Conservation (phyloP, 1,140 invertebrate genomes). For the Streblospio benedicti region DNA sequence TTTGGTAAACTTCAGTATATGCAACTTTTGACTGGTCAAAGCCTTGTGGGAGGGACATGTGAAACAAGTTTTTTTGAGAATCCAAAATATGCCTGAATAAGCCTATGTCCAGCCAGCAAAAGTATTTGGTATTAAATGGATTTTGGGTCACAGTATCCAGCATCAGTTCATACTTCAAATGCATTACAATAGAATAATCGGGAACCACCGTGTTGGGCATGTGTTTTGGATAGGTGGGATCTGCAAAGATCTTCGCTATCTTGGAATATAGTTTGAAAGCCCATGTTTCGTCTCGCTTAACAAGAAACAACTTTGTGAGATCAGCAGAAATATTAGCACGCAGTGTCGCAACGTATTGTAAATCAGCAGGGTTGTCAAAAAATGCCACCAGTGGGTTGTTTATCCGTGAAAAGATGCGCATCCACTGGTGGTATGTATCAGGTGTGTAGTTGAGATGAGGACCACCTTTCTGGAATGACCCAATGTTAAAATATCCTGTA, state of each 20-base stretch:
- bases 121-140: constrained; percentile 9
- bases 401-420: constrained; percentile 8
- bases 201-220: constrained; percentile 16
- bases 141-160: background rate
- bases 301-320: constrained; percentile 23
- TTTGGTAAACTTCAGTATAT: constrained; percentile 25
- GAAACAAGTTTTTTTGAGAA: constrained; percentile 15
- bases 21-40: constrained; percentile 30
- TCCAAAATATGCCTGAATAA: constrained; percentile 7
- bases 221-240: constrained; percentile 30
- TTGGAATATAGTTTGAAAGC: constrained; percentile 23
- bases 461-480: constrained; percentile 26
- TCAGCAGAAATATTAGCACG: background rate
- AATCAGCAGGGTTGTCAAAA: constrained; percentile 7
- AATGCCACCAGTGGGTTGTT: constrained; percentile 9
- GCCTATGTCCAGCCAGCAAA: constrained; percentile 19
- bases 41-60: constrained; percentile 26
- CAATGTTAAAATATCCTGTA: constrained; percentile 31
- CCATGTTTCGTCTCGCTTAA: constrained; percentile 28
- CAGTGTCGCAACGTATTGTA: constrained; percentile 5
- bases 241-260: constrained; percentile 23
- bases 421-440: constrained; percentile 8
- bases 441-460: background rate
- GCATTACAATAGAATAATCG: constrained; percentile 35
- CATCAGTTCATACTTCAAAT: constrained; percentile 28